Evolutionary conservation across 2,888 invertebrate genomes (phyloP).

Genomic region (Geotrupes spiniger): DNA sequence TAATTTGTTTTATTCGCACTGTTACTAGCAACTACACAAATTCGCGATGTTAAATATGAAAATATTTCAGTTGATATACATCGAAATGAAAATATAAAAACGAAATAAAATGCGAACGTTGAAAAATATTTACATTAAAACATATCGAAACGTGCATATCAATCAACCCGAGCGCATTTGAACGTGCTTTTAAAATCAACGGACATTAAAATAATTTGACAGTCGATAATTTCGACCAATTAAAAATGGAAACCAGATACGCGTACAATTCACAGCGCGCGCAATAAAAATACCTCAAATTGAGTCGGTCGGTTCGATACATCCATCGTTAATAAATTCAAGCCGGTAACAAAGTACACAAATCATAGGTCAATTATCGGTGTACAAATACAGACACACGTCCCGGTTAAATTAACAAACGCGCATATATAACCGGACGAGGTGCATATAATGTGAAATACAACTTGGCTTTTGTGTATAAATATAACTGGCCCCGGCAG

Average conservation of each 20-base stretch:
- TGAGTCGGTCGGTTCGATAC: conserved; percentile 9
- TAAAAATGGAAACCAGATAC: conserved; percentile 6
- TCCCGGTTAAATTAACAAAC: conserved; percentile 41
- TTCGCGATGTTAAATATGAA: too few species aligned
- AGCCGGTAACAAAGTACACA: conserved; percentile 36
- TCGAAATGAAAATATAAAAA: too few species aligned
- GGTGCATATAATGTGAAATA: conserved; percentile 36
- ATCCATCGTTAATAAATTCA: conserved; percentile 21
- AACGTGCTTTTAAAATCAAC: too few species aligned
- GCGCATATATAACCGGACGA: conserved; percentile 32
- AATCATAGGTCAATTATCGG: conserved; percentile 45
- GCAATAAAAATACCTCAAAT: conserved; percentile 8
- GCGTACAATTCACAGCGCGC: neutral
- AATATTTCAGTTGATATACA: too few species aligned
- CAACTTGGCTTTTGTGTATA: conserved; percentile 36
- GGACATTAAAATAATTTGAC: conserved; percentile 6
- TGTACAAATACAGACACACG: conserved; percentile 42
- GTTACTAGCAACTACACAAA: too few species aligned
- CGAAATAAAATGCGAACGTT: too few species aligned
- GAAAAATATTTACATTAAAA: too few species aligned
- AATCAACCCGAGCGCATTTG: too few species aligned
- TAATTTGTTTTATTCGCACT: too few species aligned
- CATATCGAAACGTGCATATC: too few species aligned
- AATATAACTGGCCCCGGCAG: conserved; percentile 32
- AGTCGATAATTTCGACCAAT: conserved; percentile 5